phyloP scores from a whole-genome alignment of 1,140 invertebrate genomes.

The Eurosta solidaginis region DNA sequence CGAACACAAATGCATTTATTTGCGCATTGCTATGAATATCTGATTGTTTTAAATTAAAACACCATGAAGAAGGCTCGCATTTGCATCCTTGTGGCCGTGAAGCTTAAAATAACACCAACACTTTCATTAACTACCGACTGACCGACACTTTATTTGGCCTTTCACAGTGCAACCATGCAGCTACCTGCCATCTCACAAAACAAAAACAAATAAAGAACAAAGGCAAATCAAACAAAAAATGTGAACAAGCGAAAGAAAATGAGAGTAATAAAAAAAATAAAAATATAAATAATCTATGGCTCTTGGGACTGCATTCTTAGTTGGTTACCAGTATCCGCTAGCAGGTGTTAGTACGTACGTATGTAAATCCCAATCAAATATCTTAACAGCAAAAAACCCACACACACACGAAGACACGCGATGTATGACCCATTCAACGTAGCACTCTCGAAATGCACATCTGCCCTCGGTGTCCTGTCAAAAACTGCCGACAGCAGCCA shows the following conservation, averaged over 20 bases:
- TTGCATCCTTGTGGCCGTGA: conserved; percentile 25
- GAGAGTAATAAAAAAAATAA: conserved; percentile 40
- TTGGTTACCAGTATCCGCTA: background rate
- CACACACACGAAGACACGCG: background rate
- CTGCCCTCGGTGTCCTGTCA: conserved; percentile 25
- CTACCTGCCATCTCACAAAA: conserved; percentile 41
- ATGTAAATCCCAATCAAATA: background rate
- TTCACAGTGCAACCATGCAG: conserved; percentile 31
- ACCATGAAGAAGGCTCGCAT: background rate
- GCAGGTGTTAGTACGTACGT: background rate
- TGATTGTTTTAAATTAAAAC: conserved; percentile 27
- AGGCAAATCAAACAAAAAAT: background rate
- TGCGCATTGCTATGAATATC: background rate
- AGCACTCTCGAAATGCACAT: background rate
- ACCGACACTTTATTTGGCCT: conserved; percentile 39
- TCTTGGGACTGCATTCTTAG: background rate
- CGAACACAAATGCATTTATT: background rate
- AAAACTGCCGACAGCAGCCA: conserved; percentile 9
- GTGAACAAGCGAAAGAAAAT: background rate
- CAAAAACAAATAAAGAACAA: conserved; percentile 32
- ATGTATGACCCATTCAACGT: background rate
- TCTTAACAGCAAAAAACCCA: background rate
- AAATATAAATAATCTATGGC: conserved; percentile 34
- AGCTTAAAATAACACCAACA: conserved; percentile 23
- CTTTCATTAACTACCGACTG: background rate